Percentiles rank a stretch among this genome's conserved stretches.
Evolutionary conservation across 1,140 invertebrate species (phyloP).

Genomic region (Drosophila nebulosa): DNA sequence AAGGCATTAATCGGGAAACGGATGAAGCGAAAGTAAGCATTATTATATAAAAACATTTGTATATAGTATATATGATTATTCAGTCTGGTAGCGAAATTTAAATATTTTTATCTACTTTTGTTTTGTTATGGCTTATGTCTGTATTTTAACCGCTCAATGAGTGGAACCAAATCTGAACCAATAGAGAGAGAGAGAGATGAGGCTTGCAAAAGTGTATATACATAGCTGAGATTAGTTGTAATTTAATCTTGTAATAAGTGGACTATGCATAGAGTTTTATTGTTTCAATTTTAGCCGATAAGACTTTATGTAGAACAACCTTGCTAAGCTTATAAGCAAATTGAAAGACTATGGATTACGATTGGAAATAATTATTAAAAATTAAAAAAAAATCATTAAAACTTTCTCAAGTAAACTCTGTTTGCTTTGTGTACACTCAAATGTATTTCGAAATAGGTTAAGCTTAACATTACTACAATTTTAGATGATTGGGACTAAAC

Average conservation of each 20-base stretch:
- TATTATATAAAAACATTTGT: background rate
- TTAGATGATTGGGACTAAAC: too few relatives aligned
- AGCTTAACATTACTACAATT: too few relatives aligned
- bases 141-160: background rate
- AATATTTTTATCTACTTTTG: constrained; percentile 3
- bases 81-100: constrained; percentile 8
- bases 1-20: constrained; percentile 66
- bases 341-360: background rate
- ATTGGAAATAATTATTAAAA: too few relatives aligned
- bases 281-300: constrained; percentile 48
- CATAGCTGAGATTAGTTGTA: background rate
- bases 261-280: constrained; percentile 29
- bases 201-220: constrained; percentile 24
- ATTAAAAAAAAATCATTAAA: too few relatives aligned
- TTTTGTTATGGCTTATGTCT: background rate
- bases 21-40: constrained; percentile 64
- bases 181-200: background rate
- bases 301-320: constrained; percentile 9
- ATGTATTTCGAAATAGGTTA: too few relatives aligned
- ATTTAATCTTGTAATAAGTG: constrained; percentile 7
- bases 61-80: background rate
- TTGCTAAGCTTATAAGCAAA: constrained; percentile 8
- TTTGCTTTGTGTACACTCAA: too few relatives aligned
- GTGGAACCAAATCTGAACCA: background rate
- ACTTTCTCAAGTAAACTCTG: too few relatives aligned